Base-by-base conservation (phyloP, 1,140 invertebrate genomes). In the Manduca sexta region DNA sequence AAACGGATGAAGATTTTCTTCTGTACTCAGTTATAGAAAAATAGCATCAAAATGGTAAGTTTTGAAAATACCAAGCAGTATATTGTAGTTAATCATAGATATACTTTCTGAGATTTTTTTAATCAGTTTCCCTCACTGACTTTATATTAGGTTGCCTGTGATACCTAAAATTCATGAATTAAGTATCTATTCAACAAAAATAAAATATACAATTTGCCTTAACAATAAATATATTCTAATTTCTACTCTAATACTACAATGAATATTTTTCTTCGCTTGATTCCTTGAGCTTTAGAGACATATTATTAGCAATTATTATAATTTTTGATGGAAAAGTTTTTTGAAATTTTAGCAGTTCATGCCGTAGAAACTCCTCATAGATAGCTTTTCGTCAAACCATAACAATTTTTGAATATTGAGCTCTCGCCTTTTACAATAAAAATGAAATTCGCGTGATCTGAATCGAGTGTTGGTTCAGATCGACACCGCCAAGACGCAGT, bases 401-500 rank as follows among this genome's bases (percentile, higher is more conserved):
- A 14, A 2, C 12, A 18, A 11, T n/a, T 30, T 31, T 4, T 30
- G 17, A 1, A 51, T 33, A 60, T 33, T 56, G 46, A 34, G 33
- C 47, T 49, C 26, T 60, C 10, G 11, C 16, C 14, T 15, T 11
- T 12, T 12, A 46, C 35, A 13, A 43, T 60, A 60, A 39, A 38
- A 34, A 17, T 30, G 5, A 60, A 43, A 52, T 18, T 60, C 16
- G 33, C 12, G 21, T 39, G 40, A 10, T 15, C 17, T 31, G 3
- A 6, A 6, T 35, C 1, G 34, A n/a, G 1, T 17, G 13, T 16
- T 47, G 56, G 53, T 62, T 67, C 56, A 64, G 56, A 69, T 67
- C 37, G 69, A 71, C 67, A 60, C 44, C 46, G 57, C 49, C 42
- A 59, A 74, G 77, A 74, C 59, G 68, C 76, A 75, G 65, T 78